Base-by-base conservation (phyloP, 2,797 vertebrate species). In the Leptoclinus maculatus region DNA sequence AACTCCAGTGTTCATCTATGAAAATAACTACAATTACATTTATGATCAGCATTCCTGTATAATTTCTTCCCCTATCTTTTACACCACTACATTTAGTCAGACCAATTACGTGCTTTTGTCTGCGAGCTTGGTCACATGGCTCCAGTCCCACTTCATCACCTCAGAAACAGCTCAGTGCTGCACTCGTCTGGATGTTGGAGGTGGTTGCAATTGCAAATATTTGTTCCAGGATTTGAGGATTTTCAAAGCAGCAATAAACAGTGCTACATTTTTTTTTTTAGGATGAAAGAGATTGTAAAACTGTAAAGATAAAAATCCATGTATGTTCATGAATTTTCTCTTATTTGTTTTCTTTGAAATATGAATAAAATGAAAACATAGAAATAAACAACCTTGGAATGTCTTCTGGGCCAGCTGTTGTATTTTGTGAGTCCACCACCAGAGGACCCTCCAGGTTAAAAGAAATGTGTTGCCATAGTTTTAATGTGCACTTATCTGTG, bases 121-220 rank as follows among this genome's bases (percentile, higher is more conserved):
- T 70, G 21, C 39, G 69, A 73, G 53, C 29, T 32, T 80, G 51
- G 74, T 58, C 63, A 71, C 25, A 51, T 76, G 41, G 27, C 23
- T 54, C 16, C 38, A 57, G 65, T 29, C 21, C 2, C 34, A 66
- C 34, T 59, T 34, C 19, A 29, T 49, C 19, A 45, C 11, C 7
- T n/a, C 67, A 79, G 11, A 71, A 64, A 75, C 51, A 79, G 74
- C 69, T 87, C 87, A 79, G 53, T 88, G 87, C 90, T 90, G 87
- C 90, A 59, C 89, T 89, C 90, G 0, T 81, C 85, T 90, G 90
- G 90, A 76, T 68, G 63, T 1, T 23, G 12, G 9, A 3, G 25
- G 38, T 71, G 14, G 25, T 38, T 86, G 77, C 84, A 90, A 2
- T 34, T 62, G 7, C 21, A 29, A 47, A 70, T 62, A 17, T 32